phyloP scores from a whole-genome alignment of 2,797 vertebrate genomes.

The Microhierax caerulescens region DNA sequence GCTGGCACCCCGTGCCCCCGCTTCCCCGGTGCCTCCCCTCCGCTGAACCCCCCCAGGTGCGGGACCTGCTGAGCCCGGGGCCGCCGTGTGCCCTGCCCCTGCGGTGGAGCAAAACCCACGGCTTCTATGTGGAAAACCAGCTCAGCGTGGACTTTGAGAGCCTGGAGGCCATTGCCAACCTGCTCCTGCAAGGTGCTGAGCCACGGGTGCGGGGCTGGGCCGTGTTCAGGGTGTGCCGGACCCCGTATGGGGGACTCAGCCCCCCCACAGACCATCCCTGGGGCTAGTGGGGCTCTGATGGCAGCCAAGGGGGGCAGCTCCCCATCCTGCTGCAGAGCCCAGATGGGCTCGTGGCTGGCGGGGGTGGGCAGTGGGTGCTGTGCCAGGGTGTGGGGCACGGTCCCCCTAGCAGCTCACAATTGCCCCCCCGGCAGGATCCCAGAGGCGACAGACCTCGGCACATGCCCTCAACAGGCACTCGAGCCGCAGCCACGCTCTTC shows the following conservation, averaged over 20 bases:
- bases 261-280: rapidly evolving
- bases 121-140: conserved; percentile 78
- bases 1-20: rapidly evolving
- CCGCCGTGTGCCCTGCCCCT: conserved; percentile 53
- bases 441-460: conserved; percentile 64
- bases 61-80: conserved; percentile 71
- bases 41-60: conserved; percentile 28
- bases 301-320: not conserved
- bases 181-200: conserved; percentile 72
- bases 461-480: conserved; percentile 78
- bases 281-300: not conserved
- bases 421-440: conserved; percentile 57
- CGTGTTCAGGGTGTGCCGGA: rapidly evolving
- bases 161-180: conserved; percentile 66
- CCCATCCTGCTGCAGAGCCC: not conserved
- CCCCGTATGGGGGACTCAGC: rapidly evolving
- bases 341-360: not conserved
- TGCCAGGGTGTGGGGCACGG: rapidly evolving
- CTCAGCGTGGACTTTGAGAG: conserved; percentile 64
- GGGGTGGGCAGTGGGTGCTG: not conserved
- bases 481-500: conserved; percentile 79
- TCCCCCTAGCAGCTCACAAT: not conserved
- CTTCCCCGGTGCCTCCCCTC: not conserved
- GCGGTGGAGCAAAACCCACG: conserved; percentile 72
- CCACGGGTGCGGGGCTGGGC: rapidly evolving